phyloP scores from a whole-genome alignment of 2,797 vertebrate genomes.

The Tenualosa ilisha region DNA sequence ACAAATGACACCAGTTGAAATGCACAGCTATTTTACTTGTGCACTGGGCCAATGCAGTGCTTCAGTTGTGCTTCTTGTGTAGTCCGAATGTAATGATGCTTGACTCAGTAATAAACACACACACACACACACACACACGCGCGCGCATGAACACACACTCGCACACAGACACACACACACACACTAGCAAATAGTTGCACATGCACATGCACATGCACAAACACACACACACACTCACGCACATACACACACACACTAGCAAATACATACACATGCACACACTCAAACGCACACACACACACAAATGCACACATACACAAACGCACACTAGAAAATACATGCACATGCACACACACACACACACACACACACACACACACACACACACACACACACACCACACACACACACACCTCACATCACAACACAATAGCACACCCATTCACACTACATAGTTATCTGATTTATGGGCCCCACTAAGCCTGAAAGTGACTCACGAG shows the following conservation, averaged over 20 bases:
- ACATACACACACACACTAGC: background rate
- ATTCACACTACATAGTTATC: background rate
- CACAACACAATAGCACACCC: background rate
- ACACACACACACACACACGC: conserved; percentile 4
- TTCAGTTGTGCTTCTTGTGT: too few species aligned
- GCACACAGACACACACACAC: background rate
- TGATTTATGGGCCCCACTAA: conserved; percentile 1
- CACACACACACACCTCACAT: background rate
- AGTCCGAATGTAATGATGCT: background rate
- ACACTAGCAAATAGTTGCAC: background rate
- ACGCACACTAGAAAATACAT: too few species aligned
- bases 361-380: background rate
- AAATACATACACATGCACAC: background rate
- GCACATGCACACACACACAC: too few species aligned
- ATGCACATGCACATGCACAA: conserved; percentile 5
- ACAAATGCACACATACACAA: too few species aligned
- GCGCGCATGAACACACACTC: background rate
- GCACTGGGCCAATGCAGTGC: too few species aligned
- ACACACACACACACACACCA: background rate
- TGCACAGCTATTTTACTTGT: too few species aligned
- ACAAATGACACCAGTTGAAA: too few species aligned
- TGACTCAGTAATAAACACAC: background rate
- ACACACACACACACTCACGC: background rate
- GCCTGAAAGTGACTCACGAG: background rate
- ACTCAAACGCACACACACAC: too few species aligned